phyloP scores from a whole-genome alignment of 1,140 invertebrate genomes.

The Apis cerana region DNA sequence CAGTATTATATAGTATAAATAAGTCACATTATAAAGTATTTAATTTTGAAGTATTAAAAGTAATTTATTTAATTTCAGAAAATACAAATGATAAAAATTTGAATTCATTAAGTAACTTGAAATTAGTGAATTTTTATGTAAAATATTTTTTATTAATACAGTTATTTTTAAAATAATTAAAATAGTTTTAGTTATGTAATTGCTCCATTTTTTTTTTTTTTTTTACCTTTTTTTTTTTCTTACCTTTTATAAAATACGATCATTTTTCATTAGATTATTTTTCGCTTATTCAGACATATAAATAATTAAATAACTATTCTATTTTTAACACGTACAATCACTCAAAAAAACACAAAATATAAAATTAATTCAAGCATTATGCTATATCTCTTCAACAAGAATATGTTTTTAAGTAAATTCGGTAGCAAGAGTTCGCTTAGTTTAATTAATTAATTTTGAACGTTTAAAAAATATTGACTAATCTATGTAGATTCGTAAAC shows the following conservation, averaged over 20 bases:
- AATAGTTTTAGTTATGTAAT: too few relatives aligned
- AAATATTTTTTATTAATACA: too few relatives aligned
- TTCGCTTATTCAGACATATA: not conserved
- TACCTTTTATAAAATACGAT: not conserved
- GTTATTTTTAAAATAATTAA: too few relatives aligned
- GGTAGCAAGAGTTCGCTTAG: not conserved
- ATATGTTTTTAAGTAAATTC: not conserved
- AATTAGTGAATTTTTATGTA: too few relatives aligned
- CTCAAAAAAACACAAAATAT: not conserved
- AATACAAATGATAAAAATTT: too few relatives aligned
- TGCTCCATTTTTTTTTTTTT: not conserved
- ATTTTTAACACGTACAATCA: not conserved
- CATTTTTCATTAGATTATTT: not conserved
- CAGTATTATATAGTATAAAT: too few relatives aligned
- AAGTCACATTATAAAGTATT: too few relatives aligned
- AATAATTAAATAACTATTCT: not conserved
- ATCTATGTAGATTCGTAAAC: not conserved
- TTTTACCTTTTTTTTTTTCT: too few relatives aligned
- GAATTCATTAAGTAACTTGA: too few relatives aligned
- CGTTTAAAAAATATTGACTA: not conserved
- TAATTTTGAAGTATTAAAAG: too few relatives aligned
- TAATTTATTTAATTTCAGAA: too few relatives aligned
- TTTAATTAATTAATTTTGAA: not conserved
- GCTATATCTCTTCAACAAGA: too few relatives aligned
- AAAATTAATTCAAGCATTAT: not conserved